These are phyloP conservation scores for Cephalophus harveyi DNA, from an alignment of 2,113 vertebrate species.

Conservation along the genomic window DNA sequence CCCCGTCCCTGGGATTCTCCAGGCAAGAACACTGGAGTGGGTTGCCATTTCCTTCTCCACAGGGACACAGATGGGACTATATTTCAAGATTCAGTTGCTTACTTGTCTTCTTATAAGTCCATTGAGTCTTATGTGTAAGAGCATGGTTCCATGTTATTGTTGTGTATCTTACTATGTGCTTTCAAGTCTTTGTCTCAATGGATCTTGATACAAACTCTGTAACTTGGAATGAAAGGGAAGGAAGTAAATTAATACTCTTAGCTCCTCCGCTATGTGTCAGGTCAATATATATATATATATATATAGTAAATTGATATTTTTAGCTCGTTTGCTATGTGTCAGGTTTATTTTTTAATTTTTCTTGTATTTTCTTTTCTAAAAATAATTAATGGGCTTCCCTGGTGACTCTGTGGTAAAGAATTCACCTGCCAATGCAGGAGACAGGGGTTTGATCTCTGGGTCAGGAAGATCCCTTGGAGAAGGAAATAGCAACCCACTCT, in stretches of 20 bases:
- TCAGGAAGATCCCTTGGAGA: not conserved
- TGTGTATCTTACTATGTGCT: not conserved
- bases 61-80: fast-evolving
- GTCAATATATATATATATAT: too few relatives aligned
- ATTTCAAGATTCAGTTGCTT: not conserved
- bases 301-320: not conserved
- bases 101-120: not conserved
- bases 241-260: too few relatives aligned
- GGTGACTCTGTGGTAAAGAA: not conserved
- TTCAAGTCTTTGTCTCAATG: not conserved
- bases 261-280: not conserved
- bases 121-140: not conserved
- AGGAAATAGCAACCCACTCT: not conserved
- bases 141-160: not conserved
- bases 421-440: not conserved
- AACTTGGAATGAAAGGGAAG: not conserved
- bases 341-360: not conserved
- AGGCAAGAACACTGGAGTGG: too few relatives aligned
- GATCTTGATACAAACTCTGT: not conserved
- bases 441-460: not conserved
- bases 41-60: too few relatives aligned
- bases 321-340: not conserved
- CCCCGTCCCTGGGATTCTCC: too few relatives aligned
- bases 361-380: not conserved
- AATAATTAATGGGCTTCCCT: not conserved